Percentiles rank a stretch among this genome's conserved stretches.
Evolutionary conservation across 2,888 invertebrate genomes (phyloP).

Genomic region (Phyllotreta striolata): DNA sequence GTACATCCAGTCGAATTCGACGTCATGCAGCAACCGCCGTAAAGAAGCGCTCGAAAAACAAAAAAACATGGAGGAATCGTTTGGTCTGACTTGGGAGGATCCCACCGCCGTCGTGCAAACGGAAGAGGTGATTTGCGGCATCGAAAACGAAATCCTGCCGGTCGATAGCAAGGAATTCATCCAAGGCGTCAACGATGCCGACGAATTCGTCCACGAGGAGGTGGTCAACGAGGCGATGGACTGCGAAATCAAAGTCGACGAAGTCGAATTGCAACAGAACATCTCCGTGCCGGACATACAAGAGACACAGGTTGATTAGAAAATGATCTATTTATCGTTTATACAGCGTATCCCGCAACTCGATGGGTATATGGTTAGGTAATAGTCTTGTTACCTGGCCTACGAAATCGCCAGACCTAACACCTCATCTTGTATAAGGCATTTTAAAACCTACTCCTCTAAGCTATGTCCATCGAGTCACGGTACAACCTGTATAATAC

Average conservation of each 20-base stretch:
- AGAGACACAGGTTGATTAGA: too few relatives aligned
- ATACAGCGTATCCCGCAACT: too few relatives aligned
- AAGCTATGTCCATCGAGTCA: too few relatives aligned
- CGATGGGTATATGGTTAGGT: too few relatives aligned
- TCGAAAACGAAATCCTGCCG: slow-evolving; percentile 61
- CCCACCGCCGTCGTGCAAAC: slow-evolving; percentile 58
- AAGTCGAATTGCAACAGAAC: slow-evolving; percentile 29
- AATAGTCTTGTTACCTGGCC: too few relatives aligned
- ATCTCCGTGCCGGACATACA: slow-evolving; percentile 21
- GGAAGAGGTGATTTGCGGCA: slow-evolving; percentile 66
- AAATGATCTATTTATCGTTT: too few relatives aligned
- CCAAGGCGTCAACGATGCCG: slow-evolving; percentile 37
- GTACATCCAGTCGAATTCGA: slow-evolving; percentile 6
- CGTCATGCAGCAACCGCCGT: slow-evolving; percentile 21
- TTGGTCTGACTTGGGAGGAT: slow-evolving; percentile 60
- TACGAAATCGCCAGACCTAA: too few relatives aligned
- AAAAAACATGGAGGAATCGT: slow-evolving; percentile 56
- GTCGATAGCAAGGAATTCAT: slow-evolving; percentile 56
- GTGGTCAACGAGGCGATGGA: slow-evolving; percentile 38
- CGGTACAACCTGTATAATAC: too few relatives aligned
- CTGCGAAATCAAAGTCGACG: slow-evolving; percentile 36
- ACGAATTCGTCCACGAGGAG: slow-evolving; percentile 55
- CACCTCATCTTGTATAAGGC: too few relatives aligned
- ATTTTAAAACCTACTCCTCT: too few relatives aligned
- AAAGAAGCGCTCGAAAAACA: slow-evolving; percentile 35